Base-by-base conservation (phyloP, 2,888 invertebrate species). In the Drosophila setosimentum region DNA sequence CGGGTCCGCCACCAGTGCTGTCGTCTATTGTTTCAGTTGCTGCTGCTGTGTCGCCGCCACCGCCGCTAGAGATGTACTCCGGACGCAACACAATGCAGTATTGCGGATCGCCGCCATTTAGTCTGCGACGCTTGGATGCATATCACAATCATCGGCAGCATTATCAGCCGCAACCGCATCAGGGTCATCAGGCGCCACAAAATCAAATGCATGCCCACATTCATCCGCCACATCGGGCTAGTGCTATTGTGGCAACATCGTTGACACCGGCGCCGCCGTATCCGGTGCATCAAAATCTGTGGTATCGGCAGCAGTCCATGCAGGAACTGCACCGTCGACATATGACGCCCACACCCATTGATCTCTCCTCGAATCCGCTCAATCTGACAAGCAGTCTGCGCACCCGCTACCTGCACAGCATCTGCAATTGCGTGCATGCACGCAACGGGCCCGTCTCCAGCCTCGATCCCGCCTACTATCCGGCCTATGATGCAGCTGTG, bases 271-370 rank as follows among this genome's bases (percentile, higher is more conserved):
- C 95, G 21, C 95, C 96, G 54, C 95, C 96, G 51, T 96, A 96
- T 93, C 95, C 96, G 8, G 94, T 96, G 8, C 96, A 96, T 92
- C 96, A 96, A 87, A 94, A 96, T 70, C 93, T 97, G 49, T 96
- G 96, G 96, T 95, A 96, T 74, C 94, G 95, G 1, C 97, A 97
- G 83, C 96, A 96, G 83, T 95, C 95, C 67, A 94, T 93, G 69
- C 94, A 94, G 81, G 95, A 95, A 91, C 91, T 94, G 68, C 94
- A 94, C 76, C 93, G 95, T 51, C 94, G 95, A 65, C 94, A 91
- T 79, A 93, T 93, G 90, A 93, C 92, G 33, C 93, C 93, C 40
- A 93, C 93, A 3, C 93, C 92, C 32, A 92, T 93, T 69, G 92
- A 93, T 87, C 90, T 93, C 66, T 93, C 93, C 0, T 93, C 93